Conservation (phyloP, 1,140 invertebrate genomes). For the Cydia splendana region DNA sequence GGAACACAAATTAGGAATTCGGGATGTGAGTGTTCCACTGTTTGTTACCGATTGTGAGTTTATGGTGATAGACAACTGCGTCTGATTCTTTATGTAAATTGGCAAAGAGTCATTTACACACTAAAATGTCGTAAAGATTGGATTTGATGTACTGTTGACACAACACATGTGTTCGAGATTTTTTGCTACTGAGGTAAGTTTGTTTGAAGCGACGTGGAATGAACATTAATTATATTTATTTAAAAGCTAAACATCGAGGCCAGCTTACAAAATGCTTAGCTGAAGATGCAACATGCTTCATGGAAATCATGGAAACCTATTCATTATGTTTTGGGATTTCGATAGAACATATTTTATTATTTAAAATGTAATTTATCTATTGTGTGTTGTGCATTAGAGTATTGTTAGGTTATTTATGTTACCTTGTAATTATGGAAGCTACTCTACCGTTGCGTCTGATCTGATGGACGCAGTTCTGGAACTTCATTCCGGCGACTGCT, state of each 20-base stretch:
- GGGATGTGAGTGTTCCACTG: conserved; percentile 61
- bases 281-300: too few relatives aligned
- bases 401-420: too few relatives aligned
- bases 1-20: conserved; percentile 70
- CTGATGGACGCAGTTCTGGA: too few relatives aligned
- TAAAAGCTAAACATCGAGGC: background rate
- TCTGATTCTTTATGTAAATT: conserved; percentile 28
- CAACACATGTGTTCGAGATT: conserved; percentile 3
- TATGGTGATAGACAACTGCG: conserved; percentile 38
- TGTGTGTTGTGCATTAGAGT: too few relatives aligned
- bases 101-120: conserved; percentile 14
- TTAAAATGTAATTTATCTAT: too few relatives aligned
- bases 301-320: too few relatives aligned
- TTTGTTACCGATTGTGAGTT: conserved; percentile 47
- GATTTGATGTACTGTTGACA: background rate
- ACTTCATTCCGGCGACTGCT: too few relatives aligned
- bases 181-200: conserved; percentile 9
- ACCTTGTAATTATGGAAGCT: too few relatives aligned
- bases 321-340: too few relatives aligned
- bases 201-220: background rate
- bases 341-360: too few relatives aligned
- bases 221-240: background rate
- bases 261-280: background rate
- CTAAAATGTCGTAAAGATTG: conserved; percentile 7
- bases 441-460: too few relatives aligned